These are phyloP conservation scores for Boleophthalmus pectinirostris DNA, from an alignment of 2,113 vertebrate genomes.

Conservation along the genomic window DNA sequence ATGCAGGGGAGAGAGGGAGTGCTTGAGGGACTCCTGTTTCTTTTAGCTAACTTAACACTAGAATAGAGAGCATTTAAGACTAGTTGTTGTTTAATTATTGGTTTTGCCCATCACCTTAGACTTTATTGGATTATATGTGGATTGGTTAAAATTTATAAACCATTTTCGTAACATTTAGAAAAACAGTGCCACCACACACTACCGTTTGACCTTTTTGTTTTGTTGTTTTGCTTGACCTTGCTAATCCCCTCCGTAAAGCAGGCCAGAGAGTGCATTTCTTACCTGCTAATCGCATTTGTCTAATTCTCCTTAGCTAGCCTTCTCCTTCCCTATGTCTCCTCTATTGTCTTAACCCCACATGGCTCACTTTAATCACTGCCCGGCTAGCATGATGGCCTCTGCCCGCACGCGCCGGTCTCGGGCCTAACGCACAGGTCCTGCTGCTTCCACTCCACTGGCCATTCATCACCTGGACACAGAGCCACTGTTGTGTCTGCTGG, in stretches of 20 bases:
- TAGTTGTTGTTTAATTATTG: too few species aligned
- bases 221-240: slow-evolving; percentile 1
- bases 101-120: too few species aligned
- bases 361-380: slow-evolving; percentile 47
- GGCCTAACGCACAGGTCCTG: slow-evolving; percentile 14
- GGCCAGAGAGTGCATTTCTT: slow-evolving; percentile 12
- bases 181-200: too few species aligned
- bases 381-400: slow-evolving; percentile 41
- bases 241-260: background rate
- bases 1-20: too few species aligned
- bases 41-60: too few species aligned
- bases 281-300: slow-evolving; percentile 27
- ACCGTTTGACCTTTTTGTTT: background rate
- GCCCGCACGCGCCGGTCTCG: slow-evolving; percentile 9
- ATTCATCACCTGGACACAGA: slow-evolving; percentile 63
- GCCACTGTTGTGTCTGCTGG: slow-evolving; percentile 23
- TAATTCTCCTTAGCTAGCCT: slow-evolving; percentile 18
- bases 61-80: too few species aligned
- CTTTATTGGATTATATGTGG: too few species aligned
- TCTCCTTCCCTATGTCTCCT: background rate
- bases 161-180: too few species aligned
- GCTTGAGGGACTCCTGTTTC: too few species aligned
- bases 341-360: slow-evolving; percentile 39
- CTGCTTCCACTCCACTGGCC: slow-evolving; percentile 15
- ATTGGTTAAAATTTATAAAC: too few species aligned